These are phyloP conservation scores for Crotophaga sulcirostris DNA, from an alignment of 2,113 vertebrate species.

Conservation along the genomic window DNA sequence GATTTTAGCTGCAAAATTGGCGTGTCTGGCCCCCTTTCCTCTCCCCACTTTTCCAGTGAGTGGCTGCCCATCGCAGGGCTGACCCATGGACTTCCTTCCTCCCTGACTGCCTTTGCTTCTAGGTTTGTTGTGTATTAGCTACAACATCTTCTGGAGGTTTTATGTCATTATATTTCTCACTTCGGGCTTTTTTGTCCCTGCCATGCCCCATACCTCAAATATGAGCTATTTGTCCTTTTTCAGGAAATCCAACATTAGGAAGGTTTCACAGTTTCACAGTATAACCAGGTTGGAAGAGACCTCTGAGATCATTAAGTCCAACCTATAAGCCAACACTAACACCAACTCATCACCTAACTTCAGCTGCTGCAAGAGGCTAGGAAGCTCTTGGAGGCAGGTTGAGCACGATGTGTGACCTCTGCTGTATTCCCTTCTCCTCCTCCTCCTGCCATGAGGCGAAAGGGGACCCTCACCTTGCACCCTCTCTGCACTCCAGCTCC, in stretches of 20 bases:
- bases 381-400: not conserved
- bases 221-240: not conserved
- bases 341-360: too few species aligned
- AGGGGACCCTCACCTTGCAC: not conserved
- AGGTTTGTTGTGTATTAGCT: not conserved
- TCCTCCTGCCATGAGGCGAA: accelerated
- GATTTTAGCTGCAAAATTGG: not conserved
- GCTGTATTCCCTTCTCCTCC: not conserved
- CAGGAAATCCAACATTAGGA: not conserved
- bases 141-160: not conserved
- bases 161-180: not conserved
- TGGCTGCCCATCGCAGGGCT: not conserved
- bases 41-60: not conserved
- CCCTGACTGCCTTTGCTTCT: not conserved
- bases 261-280: too few species aligned
- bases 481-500: not conserved
- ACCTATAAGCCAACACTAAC: too few species aligned
- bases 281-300: too few species aligned
- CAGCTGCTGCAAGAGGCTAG: not conserved
- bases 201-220: not conserved
- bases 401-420: not conserved
- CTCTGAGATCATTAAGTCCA: too few species aligned
- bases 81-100: not conserved
- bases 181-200: not conserved
- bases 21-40: not conserved